Evolutionary conservation across 2,113 vertebrate species (phyloP), one percentile per base, ranked within the genome.

Genomic region (Rhipidura dahli): DNA sequence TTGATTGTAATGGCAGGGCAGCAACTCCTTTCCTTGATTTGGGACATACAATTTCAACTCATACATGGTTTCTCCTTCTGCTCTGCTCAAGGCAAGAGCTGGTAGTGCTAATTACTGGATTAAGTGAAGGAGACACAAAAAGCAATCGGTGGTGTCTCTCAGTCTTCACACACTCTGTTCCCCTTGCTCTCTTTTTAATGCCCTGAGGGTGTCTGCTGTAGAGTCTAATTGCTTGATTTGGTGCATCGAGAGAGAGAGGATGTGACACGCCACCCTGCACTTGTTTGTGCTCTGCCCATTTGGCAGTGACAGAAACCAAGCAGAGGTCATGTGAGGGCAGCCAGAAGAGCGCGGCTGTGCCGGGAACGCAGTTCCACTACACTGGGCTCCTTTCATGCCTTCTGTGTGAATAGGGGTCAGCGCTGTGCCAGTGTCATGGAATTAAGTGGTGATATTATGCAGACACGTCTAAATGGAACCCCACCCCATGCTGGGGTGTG

Each of bases 321-420:
- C 64, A 18, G 83, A 90, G 94, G 92, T 96, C 94, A 30, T 68
- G 44, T 8, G 40, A 93, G 92, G 61, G 79, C 94, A 83, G 68
- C 79, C 71, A 68, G 92, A 57, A 14, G 3, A 91, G 63, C 8
- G 0, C 0, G 8, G 44, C 56, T 11, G 44, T 11, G 47, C 60
- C 1, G 26, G 51, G 88, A 54, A 33, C 3, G 7, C 87, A 28
- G 24, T 33, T 17, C 11, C 7, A 3, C 59, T 66, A 42, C 72
- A 73, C 42, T 54, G 57, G 30, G 30, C 45, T 82, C 35, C 75
- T 96, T 97, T 93, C 69, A 76, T 91, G 86, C 61, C 28, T 63
- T 49, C 87, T 50, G n/a, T 78, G 24, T 66, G 69, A 89, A n/a
- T 6, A 47, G 35, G 37, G 77, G 47, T 77, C 65, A 39, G 69